These are phyloP conservation scores for Leucopsar rothschildi DNA, from an alignment of 2,113 vertebrate genomes.

Conservation along the genomic window DNA sequence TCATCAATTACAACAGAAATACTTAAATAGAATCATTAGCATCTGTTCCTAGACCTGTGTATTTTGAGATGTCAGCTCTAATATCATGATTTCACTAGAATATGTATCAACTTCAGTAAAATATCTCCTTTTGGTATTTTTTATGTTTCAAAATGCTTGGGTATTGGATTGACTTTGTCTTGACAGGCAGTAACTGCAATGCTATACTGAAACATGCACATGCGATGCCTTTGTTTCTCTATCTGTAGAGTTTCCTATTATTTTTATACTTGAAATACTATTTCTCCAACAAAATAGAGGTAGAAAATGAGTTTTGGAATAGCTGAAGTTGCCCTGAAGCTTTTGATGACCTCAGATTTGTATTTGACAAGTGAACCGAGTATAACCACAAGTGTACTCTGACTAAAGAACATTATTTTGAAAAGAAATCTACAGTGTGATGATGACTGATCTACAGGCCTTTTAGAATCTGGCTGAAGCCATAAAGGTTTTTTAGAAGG, in stretches of 20 bases:
- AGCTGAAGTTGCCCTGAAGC: slow-evolving; percentile 68
- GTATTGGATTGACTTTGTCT: not conserved
- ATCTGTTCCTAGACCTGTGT: not conserved
- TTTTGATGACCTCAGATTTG: slow-evolving; percentile 77
- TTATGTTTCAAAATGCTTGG: not conserved
- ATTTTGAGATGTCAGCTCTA: not conserved
- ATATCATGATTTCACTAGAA: not conserved
- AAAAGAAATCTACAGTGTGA: slow-evolving; percentile 76
- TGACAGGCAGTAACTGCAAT: not conserved
- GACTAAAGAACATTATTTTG: slow-evolving; percentile 76
- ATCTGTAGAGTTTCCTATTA: slow-evolving; percentile 48
- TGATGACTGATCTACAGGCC: slow-evolving; percentile 71
- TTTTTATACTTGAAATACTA: slow-evolving; percentile 72
- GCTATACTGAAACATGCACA: not conserved
- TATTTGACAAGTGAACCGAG: slow-evolving; percentile 82
- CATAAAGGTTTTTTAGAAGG: slow-evolving; percentile 74
- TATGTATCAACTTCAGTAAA: not conserved
- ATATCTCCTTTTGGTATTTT: not conserved
- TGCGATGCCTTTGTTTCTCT: slow-evolving; percentile 44
- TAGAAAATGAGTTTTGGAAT: slow-evolving; percentile 78
- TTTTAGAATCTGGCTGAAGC: slow-evolving; percentile 70
- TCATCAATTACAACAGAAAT: not conserved
- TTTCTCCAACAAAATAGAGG: slow-evolving; percentile 72
- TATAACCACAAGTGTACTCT: slow-evolving; percentile 71
- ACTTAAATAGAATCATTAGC: not conserved